These are phyloP conservation scores for Phyllostomus discolor DNA, from an alignment of 2,113 vertebrate species.

Conservation along the genomic window DNA sequence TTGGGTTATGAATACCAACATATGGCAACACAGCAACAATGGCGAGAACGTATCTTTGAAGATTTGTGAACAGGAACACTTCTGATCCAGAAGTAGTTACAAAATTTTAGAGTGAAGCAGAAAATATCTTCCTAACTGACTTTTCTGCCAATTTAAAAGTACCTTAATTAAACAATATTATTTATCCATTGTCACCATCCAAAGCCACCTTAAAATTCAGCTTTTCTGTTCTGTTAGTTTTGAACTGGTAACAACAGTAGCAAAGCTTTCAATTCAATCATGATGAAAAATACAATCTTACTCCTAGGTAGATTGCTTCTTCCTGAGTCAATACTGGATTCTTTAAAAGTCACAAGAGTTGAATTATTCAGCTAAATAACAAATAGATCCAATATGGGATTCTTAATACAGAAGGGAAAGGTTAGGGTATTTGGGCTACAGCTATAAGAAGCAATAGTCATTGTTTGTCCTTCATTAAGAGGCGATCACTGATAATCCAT, in stretches of 20 bases:
- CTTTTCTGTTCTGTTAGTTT: constrained; percentile 29
- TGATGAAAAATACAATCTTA: constrained; percentile 11
- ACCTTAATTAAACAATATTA: constrained; percentile 57
- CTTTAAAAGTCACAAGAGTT: constrained; percentile 57
- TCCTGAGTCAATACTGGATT: constrained; percentile 54
- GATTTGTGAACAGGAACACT: constrained; percentile 49
- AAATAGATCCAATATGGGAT: constrained; percentile 34
- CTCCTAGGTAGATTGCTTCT: constrained; percentile 36
- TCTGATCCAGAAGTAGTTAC: constrained; percentile 29
- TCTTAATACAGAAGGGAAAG: constrained; percentile 58
- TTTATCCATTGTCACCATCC: constrained; percentile 46
- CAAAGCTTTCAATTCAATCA: constrained; percentile 41
- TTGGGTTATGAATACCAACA: not conserved
- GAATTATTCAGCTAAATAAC: constrained; percentile 55
- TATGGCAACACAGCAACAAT: constrained; percentile 23
- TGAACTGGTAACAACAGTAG: constrained; percentile 2
- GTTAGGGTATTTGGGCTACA: constrained; percentile 48
- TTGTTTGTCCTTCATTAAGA: constrained; percentile 80
- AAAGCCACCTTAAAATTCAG: constrained; percentile 27
- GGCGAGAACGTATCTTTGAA: constrained; percentile 53
- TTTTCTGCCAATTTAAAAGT: constrained; percentile 39
- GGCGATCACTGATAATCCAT: constrained; percentile 66
- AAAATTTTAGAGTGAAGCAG: constrained; percentile 45
- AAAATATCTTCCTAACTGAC: constrained; percentile 31
- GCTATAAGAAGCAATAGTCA: constrained; percentile 67